phyloP scores from a whole-genome alignment of 2,888 invertebrate species.

The Amiota mariae region DNA sequence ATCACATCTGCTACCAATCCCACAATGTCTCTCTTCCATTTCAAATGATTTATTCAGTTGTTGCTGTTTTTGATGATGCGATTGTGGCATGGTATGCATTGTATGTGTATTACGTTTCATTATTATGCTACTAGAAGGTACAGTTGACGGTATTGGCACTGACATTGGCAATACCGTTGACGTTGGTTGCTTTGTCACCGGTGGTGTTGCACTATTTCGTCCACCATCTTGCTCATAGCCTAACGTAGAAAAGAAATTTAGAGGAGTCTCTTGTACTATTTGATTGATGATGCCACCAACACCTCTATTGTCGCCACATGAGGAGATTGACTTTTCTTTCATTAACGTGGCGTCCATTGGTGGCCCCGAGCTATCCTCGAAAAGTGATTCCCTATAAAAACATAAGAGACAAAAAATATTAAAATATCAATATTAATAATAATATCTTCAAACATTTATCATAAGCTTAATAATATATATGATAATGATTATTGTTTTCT shows the following conservation, averaged over 20 bases:
- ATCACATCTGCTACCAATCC: slow-evolving; percentile 33
- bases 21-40: slow-evolving; percentile 68
- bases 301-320: slow-evolving; percentile 57
- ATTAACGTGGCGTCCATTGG: slow-evolving; percentile 57
- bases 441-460: too few species aligned
- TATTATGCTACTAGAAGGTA: slow-evolving; percentile 44
- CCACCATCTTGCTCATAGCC: slow-evolving; percentile 68
- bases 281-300: slow-evolving; percentile 44
- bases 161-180: slow-evolving; percentile 32
- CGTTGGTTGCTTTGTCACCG: slow-evolving; percentile 50
- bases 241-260: slow-evolving; percentile 72
- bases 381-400: slow-evolving; percentile 70
- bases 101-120: slow-evolving; percentile 57
- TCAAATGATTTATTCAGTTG: slow-evolving; percentile 61
- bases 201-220: slow-evolving; percentile 35
- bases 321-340: slow-evolving; percentile 71
- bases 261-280: slow-evolving; percentile 54
- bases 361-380: slow-evolving; percentile 56
- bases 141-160: slow-evolving; percentile 24
- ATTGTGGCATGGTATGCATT: slow-evolving; percentile 46
- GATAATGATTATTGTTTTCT: too few species aligned
- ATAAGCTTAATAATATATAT: too few species aligned
- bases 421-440: too few species aligned
- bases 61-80: too few species aligned
- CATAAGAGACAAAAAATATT: neutral